Evolutionary conservation across 64 coral and sea anemone genomes (phyloP).

Genomic region (Actinia tenebrosa): DNA sequence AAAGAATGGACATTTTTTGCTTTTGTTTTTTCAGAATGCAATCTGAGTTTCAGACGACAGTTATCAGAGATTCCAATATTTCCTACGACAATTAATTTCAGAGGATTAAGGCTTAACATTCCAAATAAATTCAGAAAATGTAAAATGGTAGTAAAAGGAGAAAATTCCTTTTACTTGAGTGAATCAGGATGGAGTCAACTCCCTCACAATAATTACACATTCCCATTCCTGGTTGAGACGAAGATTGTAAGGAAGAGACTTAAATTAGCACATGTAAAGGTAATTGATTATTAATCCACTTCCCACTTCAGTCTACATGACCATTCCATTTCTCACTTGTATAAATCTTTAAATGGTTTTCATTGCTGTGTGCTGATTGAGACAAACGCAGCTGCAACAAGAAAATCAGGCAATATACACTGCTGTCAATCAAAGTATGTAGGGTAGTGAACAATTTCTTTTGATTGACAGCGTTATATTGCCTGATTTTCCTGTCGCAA

Average conservation of each 20-base stretch:
- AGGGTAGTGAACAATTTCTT: no score
- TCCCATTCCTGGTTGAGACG: background rate
- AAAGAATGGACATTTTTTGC: background rate
- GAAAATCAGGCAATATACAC: no score
- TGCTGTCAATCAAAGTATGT: no score
- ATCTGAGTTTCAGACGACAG: background rate
- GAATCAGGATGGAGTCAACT: background rate
- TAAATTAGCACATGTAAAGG: background rate
- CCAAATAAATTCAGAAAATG: background rate
- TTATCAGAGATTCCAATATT: background rate
- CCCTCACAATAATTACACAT: background rate
- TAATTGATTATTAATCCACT: background rate
- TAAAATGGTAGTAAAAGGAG: background rate
- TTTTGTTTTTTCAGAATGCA: slow-evolving; percentile 2
- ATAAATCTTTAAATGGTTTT: no score
- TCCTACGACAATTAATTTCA: background rate
- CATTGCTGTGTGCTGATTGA: no score
- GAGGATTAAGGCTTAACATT: background rate
- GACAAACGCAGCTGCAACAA: no score
- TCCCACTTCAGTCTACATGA: no score
- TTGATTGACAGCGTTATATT: no score
- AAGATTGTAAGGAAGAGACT: background rate
- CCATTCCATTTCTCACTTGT: no score
- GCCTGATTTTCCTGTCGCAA: no score
- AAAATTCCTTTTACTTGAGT: background rate